These are phyloP conservation scores for Diploptera punctata DNA, from an alignment of 2,888 invertebrate genomes.

Conservation along the genomic window DNA sequence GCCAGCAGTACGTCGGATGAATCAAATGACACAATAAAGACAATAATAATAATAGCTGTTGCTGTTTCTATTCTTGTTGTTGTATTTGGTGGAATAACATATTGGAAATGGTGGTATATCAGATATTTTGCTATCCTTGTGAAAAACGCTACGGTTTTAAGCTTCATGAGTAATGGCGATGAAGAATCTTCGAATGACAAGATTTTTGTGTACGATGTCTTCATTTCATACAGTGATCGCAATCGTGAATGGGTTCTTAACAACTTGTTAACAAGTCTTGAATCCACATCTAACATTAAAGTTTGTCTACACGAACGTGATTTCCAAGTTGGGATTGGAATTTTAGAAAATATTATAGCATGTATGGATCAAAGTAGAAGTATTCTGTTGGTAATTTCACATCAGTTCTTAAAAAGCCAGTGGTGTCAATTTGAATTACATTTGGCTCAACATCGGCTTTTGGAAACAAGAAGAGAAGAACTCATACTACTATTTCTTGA, in stretches of 20 bases:
- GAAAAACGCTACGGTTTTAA: conserved; percentile 64
- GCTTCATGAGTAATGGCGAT: conserved; percentile 59
- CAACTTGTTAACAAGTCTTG: conserved; percentile 67
- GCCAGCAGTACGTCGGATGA: neutral
- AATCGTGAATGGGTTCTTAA: conserved; percentile 70
- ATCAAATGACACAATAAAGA: neutral
- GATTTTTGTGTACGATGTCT: conserved; percentile 65
- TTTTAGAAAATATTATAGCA: conserved; percentile 72
- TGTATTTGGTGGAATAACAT: conserved; percentile 43
- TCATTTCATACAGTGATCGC: conserved; percentile 71
- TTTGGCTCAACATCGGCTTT: conserved; percentile 68
- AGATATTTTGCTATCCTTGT: conserved; percentile 64
- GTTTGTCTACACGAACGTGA: conserved; percentile 75
- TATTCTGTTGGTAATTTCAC: conserved; percentile 68
- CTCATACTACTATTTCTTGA: conserved; percentile 69
- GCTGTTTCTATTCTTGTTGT: neutral
- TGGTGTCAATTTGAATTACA: conserved; percentile 80
- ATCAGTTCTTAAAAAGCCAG: conserved; percentile 68
- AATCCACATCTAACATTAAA: conserved; percentile 62
- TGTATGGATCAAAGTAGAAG: conserved; percentile 71
- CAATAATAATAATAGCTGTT: neutral
- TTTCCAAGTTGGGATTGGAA: conserved; percentile 68
- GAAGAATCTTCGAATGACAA: conserved; percentile 46
- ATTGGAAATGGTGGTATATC: conserved; percentile 62
- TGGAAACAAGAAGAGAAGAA: conserved; percentile 67